Conservation (phyloP, 1,140 invertebrate genomes). For the Drosophila pachea region DNA sequence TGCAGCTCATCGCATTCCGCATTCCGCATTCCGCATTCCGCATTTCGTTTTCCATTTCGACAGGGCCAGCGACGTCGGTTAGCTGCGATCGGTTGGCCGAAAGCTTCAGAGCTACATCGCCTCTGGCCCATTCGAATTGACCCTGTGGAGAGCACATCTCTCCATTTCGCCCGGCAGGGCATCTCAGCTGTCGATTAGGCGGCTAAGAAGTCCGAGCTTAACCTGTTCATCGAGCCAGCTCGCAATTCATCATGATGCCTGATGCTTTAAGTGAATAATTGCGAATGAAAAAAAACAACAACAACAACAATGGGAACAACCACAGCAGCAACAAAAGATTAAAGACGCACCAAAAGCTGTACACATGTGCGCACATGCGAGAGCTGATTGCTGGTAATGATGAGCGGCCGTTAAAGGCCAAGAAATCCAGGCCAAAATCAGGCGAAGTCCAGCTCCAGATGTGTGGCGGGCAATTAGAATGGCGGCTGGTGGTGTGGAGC, state of each 20-base stretch:
- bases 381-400: slow-evolving; percentile 43
- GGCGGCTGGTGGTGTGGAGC: background rate
- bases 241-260: slow-evolving; percentile 72
- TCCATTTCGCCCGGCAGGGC: slow-evolving; percentile 10
- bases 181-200: slow-evolving; percentile 28
- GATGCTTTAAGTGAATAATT: slow-evolving; percentile 77
- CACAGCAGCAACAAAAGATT: slow-evolving; percentile 32
- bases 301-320: slow-evolving; percentile 22
- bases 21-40: no score
- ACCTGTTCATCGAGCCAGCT: slow-evolving; percentile 45
- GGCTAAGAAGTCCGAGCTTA: slow-evolving; percentile 5
- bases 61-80: slow-evolving; percentile 19
- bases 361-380: slow-evolving; percentile 1
- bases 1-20: background rate
- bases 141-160: no score
- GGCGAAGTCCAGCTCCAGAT: slow-evolving; percentile 33
- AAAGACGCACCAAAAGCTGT: slow-evolving; percentile 30
- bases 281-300: slow-evolving; percentile 17
- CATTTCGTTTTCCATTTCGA: slow-evolving; percentile 24
- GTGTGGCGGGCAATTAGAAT: slow-evolving; percentile 43
- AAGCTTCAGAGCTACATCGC: no score
- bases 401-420: slow-evolving; percentile 46
- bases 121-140: no score
- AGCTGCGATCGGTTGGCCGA: background rate
- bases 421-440: slow-evolving; percentile 41